These are phyloP conservation scores for Epinotia bilunana DNA, from an alignment of 2,888 invertebrate genomes.

Conservation along the genomic window DNA sequence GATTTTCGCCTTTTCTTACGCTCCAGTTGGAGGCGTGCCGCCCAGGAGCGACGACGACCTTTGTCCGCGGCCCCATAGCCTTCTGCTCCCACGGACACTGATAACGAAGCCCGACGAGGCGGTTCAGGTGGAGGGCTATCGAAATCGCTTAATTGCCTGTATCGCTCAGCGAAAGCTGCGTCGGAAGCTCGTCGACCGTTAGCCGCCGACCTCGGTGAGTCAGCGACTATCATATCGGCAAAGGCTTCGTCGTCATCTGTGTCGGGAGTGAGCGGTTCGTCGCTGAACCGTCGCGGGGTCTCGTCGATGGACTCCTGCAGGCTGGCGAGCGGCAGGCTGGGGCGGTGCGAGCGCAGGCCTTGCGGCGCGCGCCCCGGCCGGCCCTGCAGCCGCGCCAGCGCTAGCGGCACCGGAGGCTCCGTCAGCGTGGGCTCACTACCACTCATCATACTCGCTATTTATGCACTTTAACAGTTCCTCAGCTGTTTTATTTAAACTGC, in stretches of 20 bases:
- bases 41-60: constrained; percentile 87
- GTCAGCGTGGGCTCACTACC: constrained; percentile 75
- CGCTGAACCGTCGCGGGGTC: constrained; percentile 74
- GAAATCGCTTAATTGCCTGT: constrained; percentile 76
- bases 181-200: constrained; percentile 79
- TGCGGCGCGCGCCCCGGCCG: constrained; percentile 66
- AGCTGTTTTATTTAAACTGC: constrained; percentile 53
- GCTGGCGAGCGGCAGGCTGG: constrained; percentile 78
- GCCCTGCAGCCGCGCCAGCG: constrained; percentile 73
- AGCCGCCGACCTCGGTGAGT: constrained; percentile 62
- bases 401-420: constrained; percentile 80
- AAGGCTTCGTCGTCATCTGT: constrained; percentile 77
- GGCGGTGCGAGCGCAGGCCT: constrained; percentile 71
- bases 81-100: constrained; percentile 70
- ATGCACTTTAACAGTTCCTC: constrained; percentile 57
- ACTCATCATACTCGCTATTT: constrained; percentile 69
- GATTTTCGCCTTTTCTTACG: constrained; percentile 84
- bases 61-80: constrained; percentile 75
- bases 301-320: constrained; percentile 77
- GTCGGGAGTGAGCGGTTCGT: constrained; percentile 68
- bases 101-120: constrained; percentile 78
- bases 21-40: constrained; percentile 80
- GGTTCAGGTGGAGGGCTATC: constrained; percentile 73
- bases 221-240: constrained; percentile 63
- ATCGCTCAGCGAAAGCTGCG: constrained; percentile 77